Evolutionary conservation across 2,888 invertebrate species (phyloP), one percentile per base, ranked within the genome.

Genomic region (Cylloceria caligata): DNA sequence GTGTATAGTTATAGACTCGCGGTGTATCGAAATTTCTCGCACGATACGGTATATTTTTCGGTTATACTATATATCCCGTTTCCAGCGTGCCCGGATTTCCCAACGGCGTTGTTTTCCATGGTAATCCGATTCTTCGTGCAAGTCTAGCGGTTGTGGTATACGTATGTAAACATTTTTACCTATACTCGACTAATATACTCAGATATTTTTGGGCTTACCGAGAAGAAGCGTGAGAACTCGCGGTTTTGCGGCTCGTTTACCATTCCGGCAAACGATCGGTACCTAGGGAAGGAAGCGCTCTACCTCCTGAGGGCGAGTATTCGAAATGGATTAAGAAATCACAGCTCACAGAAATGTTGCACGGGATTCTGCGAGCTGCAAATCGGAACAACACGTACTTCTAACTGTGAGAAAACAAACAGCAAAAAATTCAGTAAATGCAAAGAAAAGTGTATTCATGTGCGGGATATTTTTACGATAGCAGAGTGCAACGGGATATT

Each of bases 101-200:
- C 75, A 75, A 80, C 36, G 69, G 80, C 80, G 75, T 75, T 80
- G 75, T 80, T 80, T 34, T 55, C 45, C 62, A 80, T 65, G 71
- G 71, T 75, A 75, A 80, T 71, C 75, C 55, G 55, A 36, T 39
- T 64, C 42, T 64, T 69, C 30, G 62, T 57, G 69, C 27, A 6
- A 39, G 45, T 36, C 45, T 27, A 57, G 34, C 36, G 27, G 3
- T 27, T n/a, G 39, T 16, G 39, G 19, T 52, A 30, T 67, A 68
- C 39, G 36, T 55, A 52, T 30, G 13, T 55, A 21, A 42, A 13
- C 21, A 39, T 49, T 62, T 69, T 76, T 27, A n/a, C 39, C 34
- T 30, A 24, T 21, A 36, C 34, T 47, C 45, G 24, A 9, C 27
- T 24, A n/a, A 60, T 72, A 24, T 21, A 45, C n/a, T 11, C 30